Evolutionary conservation across 2,797 vertebrate genomes (phyloP).

Genomic region (Gambelia wislizenii): DNA sequence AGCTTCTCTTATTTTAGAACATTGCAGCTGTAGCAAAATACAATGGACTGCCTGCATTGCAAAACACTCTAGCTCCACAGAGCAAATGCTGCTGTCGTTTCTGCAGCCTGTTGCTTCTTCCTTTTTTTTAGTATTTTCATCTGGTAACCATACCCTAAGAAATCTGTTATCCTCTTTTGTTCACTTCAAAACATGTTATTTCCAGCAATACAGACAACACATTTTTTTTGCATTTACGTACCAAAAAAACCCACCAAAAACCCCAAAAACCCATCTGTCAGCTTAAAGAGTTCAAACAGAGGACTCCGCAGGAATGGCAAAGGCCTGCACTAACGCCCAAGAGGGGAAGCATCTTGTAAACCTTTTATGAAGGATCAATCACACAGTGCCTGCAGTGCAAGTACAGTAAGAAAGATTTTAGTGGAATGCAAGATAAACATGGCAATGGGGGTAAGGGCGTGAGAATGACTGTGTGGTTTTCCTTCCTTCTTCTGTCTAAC

Average conservation of each 20-base stretch:
- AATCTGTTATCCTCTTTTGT: conserved; percentile 41
- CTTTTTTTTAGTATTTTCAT: conserved; percentile 15
- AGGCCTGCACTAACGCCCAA: neutral
- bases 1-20: neutral
- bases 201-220: conserved; percentile 34
- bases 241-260: no score
- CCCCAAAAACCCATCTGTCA: no score
- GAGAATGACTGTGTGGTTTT: neutral
- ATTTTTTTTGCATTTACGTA: conserved; percentile 29
- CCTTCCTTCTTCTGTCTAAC: conserved; percentile 10
- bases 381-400: neutral
- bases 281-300: conserved; percentile 27
- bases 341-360: conserved; percentile 25
- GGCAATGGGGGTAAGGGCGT: neutral
- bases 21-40: neutral
- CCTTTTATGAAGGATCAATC: conserved; percentile 18
- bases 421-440: conserved; percentile 1
- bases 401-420: neutral
- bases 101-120: neutral
- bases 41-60: neutral
- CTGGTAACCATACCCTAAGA: conserved; percentile 33
- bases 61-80: neutral
- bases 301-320: conserved; percentile 22
- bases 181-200: conserved; percentile 45
- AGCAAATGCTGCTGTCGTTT: neutral